Evolutionary conservation across 2,888 invertebrate genomes (phyloP), one percentile per base, ranked within the genome.

Genomic region (Xestia sexstrigata): DNA sequence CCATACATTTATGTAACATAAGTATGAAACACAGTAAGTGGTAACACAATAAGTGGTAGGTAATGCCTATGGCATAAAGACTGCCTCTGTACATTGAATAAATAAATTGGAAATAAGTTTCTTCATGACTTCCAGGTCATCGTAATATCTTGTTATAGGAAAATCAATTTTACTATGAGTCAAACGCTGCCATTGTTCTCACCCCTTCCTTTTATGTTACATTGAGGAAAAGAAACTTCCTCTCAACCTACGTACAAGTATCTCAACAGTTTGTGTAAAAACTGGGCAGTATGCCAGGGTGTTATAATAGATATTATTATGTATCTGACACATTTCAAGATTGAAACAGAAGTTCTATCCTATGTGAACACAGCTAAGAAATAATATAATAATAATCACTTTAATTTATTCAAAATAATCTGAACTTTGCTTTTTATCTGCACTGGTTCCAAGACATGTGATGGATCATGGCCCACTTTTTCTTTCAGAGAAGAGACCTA

Each of bases 241-340:
- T 11, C 45, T 47, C 17, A 55, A 79, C 55, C 17, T 76, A 76
- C 13, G 77, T 60, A 79, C 62, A 63, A 70, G 69, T 55, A 72
- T 70, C 26, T 70, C 58, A 30, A 62, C 26, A 67, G 63, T 68
- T 82, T 60, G 45, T 73, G 20, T 55, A 70, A 70, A 70, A 78
- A 74, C 84, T 83, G 63, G 83, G 83, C 87, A 83, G 20, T 11
- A 20, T 60, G 87, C 87, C 83, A 86, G 74, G 4, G 58, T 35
- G 17, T 35, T 70, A 67, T 67, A 60, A 52, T 17, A 78, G 63
- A 67, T 86, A 70, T 74, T 72, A 60, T 70, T 83, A 55, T 70
- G n/a, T 63, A 35, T 49, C 8, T 15, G 15, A 23, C 23, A 35
- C 17, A 23, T 26, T 23, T 7, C 9, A 45, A 47, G 9, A 11